Conservation (phyloP, 2,113 vertebrate genomes). For the Macrotus californicus region DNA sequence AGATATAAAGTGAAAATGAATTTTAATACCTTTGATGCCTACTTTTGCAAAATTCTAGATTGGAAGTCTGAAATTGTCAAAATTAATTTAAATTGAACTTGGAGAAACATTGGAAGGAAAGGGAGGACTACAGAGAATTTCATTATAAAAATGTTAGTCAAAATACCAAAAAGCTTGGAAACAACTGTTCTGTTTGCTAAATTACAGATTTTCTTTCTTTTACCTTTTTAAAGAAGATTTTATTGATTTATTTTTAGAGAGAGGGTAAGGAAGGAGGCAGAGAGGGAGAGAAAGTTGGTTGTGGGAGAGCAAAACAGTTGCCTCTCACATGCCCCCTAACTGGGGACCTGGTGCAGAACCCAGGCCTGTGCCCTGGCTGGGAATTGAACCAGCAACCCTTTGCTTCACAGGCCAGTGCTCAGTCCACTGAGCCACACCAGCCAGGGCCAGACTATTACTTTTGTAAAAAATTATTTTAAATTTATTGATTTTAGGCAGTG, state of each 20-base stretch:
- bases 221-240: too few species aligned
- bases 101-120: neutral
- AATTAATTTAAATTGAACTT: slow-evolving; percentile 26
- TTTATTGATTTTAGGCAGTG: too few species aligned
- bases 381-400: neutral
- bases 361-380: neutral
- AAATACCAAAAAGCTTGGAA: neutral
- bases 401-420: neutral
- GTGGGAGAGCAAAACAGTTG: too few species aligned
- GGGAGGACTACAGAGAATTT: neutral
- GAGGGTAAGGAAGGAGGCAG: too few species aligned
- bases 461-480: too few species aligned
- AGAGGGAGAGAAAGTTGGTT: too few species aligned
- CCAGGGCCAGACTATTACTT: neutral
- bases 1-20: slow-evolving; percentile 1
- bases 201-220: neutral
- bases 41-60: slow-evolving; percentile 32
- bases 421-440: neutral
- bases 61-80: slow-evolving; percentile 6
- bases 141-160: neutral
- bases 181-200: neutral
- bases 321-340: too few species aligned
- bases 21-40: neutral
- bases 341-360: too few species aligned
- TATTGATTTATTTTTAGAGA: too few species aligned